Conservation (phyloP, 2,888 invertebrate genomes). For the Chydorus sphaericus region DNA sequence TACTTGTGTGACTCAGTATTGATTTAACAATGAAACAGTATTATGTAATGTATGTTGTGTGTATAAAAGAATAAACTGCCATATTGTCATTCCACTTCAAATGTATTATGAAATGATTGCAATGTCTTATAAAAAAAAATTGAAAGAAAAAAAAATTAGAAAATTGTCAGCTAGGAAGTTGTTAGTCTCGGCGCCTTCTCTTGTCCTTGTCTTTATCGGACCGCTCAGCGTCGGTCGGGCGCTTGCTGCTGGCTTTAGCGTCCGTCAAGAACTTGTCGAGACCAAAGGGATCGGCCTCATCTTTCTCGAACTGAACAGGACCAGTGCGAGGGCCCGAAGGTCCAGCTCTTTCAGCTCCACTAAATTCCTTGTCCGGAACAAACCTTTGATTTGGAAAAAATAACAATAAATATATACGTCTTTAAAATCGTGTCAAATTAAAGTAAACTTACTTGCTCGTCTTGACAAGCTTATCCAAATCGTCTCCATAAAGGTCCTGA, state of each 20-base stretch:
- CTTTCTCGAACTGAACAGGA: slow-evolving; percentile 89
- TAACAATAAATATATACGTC: background rate
- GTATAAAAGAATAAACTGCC: background rate
- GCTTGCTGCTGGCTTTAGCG: slow-evolving; percentile 62
- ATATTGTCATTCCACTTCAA: background rate
- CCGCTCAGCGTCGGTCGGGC: slow-evolving; percentile 39
- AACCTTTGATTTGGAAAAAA: slow-evolving; percentile 44
- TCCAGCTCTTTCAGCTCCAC: slow-evolving; percentile 61
- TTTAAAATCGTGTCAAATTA: background rate
- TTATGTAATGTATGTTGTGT: too few relatives aligned
- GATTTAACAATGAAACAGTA: too few relatives aligned
- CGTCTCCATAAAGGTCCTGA: slow-evolving; percentile 77
- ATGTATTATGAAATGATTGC: background rate
- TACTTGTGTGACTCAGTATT: slow-evolving; percentile 1
- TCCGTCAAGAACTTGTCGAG: slow-evolving; percentile 95
- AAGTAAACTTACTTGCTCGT: slow-evolving; percentile 51
- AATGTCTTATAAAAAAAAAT: background rate
- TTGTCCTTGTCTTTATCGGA: slow-evolving; percentile 13
- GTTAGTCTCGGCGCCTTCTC: slow-evolving; percentile 12
- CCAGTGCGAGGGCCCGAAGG: slow-evolving; percentile 51
- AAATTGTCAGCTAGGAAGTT: background rate
- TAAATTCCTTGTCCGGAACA: slow-evolving; percentile 94
- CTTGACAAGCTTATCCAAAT: slow-evolving; percentile 74
- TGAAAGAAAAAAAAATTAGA: background rate
- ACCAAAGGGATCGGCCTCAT: slow-evolving; percentile 85